Evolutionary conservation across 2,797 vertebrate genomes (phyloP).

Genomic region (Tachyglossus aculeatus): DNA sequence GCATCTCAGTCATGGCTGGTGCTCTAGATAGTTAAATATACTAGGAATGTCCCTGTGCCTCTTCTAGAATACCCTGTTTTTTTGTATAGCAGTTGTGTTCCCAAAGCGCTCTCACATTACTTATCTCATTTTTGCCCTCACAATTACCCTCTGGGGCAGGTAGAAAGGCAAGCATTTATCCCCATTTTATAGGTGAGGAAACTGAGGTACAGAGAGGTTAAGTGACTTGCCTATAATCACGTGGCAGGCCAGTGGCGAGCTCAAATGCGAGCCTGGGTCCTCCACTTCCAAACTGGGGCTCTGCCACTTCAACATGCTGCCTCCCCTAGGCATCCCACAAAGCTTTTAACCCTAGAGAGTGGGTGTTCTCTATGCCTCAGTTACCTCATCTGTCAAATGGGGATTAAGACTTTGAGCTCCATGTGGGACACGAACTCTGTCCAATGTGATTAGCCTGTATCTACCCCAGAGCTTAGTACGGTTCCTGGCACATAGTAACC

Average conservation of each 20-base stretch:
- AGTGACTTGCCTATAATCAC: not conserved
- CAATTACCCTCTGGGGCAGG: not conserved
- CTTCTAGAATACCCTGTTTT: not conserved
- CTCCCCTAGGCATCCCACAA: too few relatives aligned
- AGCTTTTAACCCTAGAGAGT: too few relatives aligned
- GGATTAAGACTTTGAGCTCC: too few relatives aligned
- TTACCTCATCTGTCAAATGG: too few relatives aligned
- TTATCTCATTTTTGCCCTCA: not conserved
- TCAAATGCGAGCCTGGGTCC: not conserved
- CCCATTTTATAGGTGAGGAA: not conserved
- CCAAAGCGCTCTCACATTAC: not conserved
- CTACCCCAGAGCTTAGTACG: too few relatives aligned
- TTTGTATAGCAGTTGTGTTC: not conserved
- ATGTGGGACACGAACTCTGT: too few relatives aligned
- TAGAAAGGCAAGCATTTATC: not conserved
- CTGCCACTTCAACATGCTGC: too few relatives aligned
- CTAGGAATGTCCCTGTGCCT: not conserved
- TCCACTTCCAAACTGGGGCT: not conserved
- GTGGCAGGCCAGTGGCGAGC: not conserved
- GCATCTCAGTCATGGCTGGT: not conserved
- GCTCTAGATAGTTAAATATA: constrained; percentile 11
- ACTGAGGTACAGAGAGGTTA: not conserved
- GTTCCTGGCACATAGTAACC: too few relatives aligned
- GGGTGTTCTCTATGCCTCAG: too few relatives aligned
- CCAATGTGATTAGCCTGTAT: too few relatives aligned